A percentile compares a stretch with the other conserved stretches of the same genome.
Conservation (phyloP, 2,113 vertebrate genomes). For the Mesitornis unicolor region DNA sequence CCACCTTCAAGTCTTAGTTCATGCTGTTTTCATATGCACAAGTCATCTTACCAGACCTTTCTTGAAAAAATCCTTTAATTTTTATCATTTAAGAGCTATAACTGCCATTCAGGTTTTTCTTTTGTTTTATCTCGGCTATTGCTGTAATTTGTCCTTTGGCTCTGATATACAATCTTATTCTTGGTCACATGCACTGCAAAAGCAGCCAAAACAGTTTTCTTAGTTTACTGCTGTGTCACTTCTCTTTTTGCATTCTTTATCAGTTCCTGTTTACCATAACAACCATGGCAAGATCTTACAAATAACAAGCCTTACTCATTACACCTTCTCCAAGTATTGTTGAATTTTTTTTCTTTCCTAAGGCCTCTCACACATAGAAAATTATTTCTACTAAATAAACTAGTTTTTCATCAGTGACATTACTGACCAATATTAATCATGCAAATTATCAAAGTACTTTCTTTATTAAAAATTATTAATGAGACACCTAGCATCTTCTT, state of each 20-base stretch:
- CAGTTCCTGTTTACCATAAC: not conserved
- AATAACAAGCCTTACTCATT: not conserved
- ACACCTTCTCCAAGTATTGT: not conserved
- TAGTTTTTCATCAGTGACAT: not conserved
- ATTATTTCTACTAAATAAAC: not conserved
- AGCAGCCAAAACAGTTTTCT: slow-evolving; percentile 10
- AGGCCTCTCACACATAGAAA: not conserved
- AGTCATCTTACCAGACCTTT: not conserved
- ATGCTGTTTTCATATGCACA: not conserved
- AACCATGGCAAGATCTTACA: not conserved
- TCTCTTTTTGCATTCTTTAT: not conserved
- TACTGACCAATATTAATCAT: not conserved
- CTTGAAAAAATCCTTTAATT: not conserved
- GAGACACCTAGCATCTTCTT: not conserved
- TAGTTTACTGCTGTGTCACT: not conserved
- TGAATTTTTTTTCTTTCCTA: not conserved
- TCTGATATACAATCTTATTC: not conserved
- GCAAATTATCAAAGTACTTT: not conserved
- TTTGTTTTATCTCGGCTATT: not conserved
- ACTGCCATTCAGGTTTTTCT: not conserved
- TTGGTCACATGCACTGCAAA: not conserved
- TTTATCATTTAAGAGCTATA: not conserved
- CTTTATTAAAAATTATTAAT: not conserved
- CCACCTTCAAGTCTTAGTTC: not conserved
- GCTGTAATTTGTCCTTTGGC: not conserved